Evolutionary conservation across 2,113 vertebrate genomes (phyloP), one percentile per base, ranked within the genome.

Genomic region (Pelobates fuscus): DNA sequence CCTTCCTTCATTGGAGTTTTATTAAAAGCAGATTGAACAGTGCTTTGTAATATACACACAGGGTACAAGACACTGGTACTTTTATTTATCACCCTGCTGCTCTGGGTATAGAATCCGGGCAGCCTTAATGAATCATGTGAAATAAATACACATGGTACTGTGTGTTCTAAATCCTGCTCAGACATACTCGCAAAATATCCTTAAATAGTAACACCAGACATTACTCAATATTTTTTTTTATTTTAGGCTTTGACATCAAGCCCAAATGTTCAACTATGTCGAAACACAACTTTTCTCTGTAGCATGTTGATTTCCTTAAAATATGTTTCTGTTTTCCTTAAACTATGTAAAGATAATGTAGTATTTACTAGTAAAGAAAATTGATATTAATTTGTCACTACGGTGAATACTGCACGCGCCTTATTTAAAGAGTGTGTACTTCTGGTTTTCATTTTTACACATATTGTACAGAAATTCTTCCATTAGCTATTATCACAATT

Each of bases 151-250:
- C 71, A 58, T 65, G 43, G 67, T 25, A 55, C 62, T 21, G 29
- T 4, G 59, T 54, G 71, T 58, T 74, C 71, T 61, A 73, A 46
- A 65, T 21, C 12, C 60, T 12, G 54, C 63, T 75, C 71, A 67
- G 49, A 66, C 49, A 24, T 21, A 65, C 49, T 65, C 62, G 21
- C 11, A 37, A 75, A 67, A 67, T 67, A 24, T 57, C 72, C 72
- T 75, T 75, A 75, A 75, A 75, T 75, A 75, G 72, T 67, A 67
- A 75, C 72, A 75, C 24, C 25, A 75, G 72, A 67, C 72, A 20
- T 75, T 75, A 75, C 72, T 67, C 63, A 75, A 67, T 75, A 18
- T 65, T 49, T 46, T 62, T 62, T 8, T 43, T 71, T n/a, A n/a
- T n/a, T 71, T 61, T 21, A 23, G 7, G 11, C 62, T 65, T 65